Base-by-base conservation (phyloP, 2,888 invertebrate genomes). In the Drosophila koepferae region DNA sequence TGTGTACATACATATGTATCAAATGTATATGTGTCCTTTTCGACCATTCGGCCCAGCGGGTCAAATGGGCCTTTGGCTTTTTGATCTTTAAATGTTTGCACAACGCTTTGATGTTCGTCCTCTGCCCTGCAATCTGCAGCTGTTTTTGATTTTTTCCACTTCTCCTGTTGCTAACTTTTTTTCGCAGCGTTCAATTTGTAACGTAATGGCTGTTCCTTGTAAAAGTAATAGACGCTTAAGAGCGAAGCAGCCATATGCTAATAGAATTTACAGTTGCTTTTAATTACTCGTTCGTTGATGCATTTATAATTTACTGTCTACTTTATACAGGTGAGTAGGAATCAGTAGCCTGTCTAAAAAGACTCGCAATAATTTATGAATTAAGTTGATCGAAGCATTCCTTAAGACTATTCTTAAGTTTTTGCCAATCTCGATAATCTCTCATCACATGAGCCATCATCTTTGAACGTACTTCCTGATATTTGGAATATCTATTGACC, bases 31-130 rank as follows among this genome's bases (percentile, higher is more conserved):
- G 62, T 80, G 58, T 66, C 63, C 62, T 46, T 81, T 79, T 69
- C 41, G 67, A 58, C 67, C 63, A 51, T 67, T 74, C 69, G 63
- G 63, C 60, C 63, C 78, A 67, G 70, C 74, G 82, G 90, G 87
- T 86, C 87, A 87, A 86, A 80, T 75, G 85, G 82, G 75, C 86
- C 63, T 76, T 87, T 88, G 83, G 79, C 87, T 88, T 88, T 88
- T 88, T 88, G 87, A 88, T 88, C 87, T 87, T 89, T 87, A 86
- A 86, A 90, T 90, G 89, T 89, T 86, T 86, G 80, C 77, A 68
- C 75, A 84, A 70, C 81, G 90, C 86, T 90, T 86, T 86, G 90
- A 86, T 86, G 85, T 85, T 49, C 79, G 46, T 38, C 54, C 65
- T 63, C 41, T 82, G 74, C 80, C 75, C 89, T 80, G 85, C 71